Evolutionary conservation across 2,113 vertebrate species (phyloP).

Genomic region (Chloropsis hardwickii): DNA sequence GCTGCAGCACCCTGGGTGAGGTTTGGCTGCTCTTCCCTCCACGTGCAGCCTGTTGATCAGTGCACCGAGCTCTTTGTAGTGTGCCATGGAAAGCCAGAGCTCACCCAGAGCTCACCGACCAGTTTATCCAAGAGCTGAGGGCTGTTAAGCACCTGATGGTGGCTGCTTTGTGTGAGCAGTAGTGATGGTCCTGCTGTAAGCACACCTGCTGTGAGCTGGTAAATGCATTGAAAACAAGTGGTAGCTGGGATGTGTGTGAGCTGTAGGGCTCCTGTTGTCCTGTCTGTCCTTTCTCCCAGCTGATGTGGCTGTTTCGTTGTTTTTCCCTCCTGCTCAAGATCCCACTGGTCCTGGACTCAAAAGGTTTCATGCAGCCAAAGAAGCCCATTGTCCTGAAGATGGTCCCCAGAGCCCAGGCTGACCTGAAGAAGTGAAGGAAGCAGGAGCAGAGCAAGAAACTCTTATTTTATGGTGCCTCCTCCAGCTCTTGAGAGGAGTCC

Average conservation of each 20-base stretch:
- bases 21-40: background rate
- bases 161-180: background rate
- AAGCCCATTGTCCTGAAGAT: constrained; percentile 78
- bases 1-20: background rate
- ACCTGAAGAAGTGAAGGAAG: constrained; percentile 7
- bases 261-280: background rate
- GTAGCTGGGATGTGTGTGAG: background rate
- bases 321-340: constrained; percentile 62
- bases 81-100: background rate
- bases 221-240: background rate
- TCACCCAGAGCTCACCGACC: background rate
- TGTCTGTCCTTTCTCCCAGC: background rate
- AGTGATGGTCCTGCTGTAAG: background rate
- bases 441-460: background rate
- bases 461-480: background rate
- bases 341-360: constrained; percentile 69
- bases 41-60: background rate
- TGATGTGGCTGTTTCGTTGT: background rate
- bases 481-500: background rate
- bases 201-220: background rate
- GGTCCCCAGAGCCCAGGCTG: constrained; percentile 42
- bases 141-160: background rate
- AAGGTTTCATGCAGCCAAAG: constrained; percentile 67
- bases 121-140: background rate
- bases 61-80: background rate